Conservation (phyloP, 2,113 vertebrate genomes). For the Eira barbara region DNA sequence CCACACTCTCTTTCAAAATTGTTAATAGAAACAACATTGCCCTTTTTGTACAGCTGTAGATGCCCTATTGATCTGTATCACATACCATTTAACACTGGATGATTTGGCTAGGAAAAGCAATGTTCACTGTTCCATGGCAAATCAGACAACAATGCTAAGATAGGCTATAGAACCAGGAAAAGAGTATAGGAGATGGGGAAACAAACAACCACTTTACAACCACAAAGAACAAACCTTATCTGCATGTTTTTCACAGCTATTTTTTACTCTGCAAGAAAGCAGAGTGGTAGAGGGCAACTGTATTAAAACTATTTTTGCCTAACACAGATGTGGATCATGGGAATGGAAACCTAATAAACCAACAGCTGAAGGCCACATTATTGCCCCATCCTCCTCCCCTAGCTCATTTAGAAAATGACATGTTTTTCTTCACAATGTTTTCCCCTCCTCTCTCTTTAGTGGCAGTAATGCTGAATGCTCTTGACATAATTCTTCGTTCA, state of each 20-base stretch:
- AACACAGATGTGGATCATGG: neutral
- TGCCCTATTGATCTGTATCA: constrained; percentile 74
- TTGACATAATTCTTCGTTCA: constrained; percentile 62
- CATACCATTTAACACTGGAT: constrained; percentile 72
- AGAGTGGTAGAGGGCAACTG: constrained; percentile 32
- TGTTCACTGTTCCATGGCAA: constrained; percentile 67
- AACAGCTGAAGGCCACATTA: constrained; percentile 41
- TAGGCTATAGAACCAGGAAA: constrained; percentile 64
- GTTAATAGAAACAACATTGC: constrained; percentile 66
- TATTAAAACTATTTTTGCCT: constrained; percentile 61
- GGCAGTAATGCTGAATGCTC: constrained; percentile 68
- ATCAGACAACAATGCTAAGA: constrained; percentile 71
- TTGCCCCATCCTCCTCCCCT: constrained; percentile 23
- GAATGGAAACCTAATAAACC: constrained; percentile 53
- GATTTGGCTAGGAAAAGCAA: constrained; percentile 73
- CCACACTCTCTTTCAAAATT: constrained; percentile 57
- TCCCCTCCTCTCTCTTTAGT: constrained; percentile 65
- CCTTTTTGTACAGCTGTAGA: constrained; percentile 62
- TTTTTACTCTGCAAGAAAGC: constrained; percentile 45
- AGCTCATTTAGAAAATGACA: constrained; percentile 53
- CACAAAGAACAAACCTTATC: constrained; percentile 40
- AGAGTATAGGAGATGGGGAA: constrained; percentile 36
- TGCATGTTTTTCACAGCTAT: constrained; percentile 12
- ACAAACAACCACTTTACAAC: constrained; percentile 24
- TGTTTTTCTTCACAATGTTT: constrained; percentile 43